Base-by-base conservation (phyloP, 2,113 vertebrate genomes). In the Microcebus murinus region DNA sequence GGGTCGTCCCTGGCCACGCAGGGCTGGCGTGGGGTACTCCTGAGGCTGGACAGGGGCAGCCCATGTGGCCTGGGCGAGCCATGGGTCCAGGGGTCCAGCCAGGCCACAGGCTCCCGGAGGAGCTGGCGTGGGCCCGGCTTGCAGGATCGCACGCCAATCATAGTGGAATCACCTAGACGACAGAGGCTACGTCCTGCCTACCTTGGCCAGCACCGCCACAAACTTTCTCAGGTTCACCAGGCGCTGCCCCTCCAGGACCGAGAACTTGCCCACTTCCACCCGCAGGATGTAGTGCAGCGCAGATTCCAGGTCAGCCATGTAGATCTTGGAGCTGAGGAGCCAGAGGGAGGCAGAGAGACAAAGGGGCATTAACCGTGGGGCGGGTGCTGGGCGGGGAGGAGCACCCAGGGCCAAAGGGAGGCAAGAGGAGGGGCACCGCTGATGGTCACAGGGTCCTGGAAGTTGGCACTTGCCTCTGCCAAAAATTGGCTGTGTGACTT, bases 261-360 rank as follows among this genome's bases (percentile, higher is more conserved):
- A 57, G 23, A 99, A 97, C 2, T 98, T 98, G 25, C 98, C 98
- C 45, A 99, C 98, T 98, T 99, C 99, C 80, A 99, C 97, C 36
- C 99, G 99, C 29, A 99, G 98, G 0, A 99, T 99, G 96, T 99
- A 99, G 97, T 99, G 99, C 45, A 99, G 98, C 0, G 99, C 96
- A 0, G 99, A 99, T 91, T 99, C 99, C 97, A 99, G 98, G 96
- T 99, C 99, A 0, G 99, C 99, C 99, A 99, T 99, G 93, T 99
- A 99, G 92, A 99, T 97, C 97, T 99, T 99, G 77, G 99, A 99
- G 70, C 99, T 99, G 97, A 25, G 31, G 29, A 87, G 48, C 55
- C 70, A 74, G 81, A 74, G 6, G 34, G 29, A 31, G 15, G 39
- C 23, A 68, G 42, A 84, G 0, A 88, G 34, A 76, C 27, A 80